phyloP scores from a whole-genome alignment of 2,888 invertebrate species.

The Julus scanicus region DNA sequence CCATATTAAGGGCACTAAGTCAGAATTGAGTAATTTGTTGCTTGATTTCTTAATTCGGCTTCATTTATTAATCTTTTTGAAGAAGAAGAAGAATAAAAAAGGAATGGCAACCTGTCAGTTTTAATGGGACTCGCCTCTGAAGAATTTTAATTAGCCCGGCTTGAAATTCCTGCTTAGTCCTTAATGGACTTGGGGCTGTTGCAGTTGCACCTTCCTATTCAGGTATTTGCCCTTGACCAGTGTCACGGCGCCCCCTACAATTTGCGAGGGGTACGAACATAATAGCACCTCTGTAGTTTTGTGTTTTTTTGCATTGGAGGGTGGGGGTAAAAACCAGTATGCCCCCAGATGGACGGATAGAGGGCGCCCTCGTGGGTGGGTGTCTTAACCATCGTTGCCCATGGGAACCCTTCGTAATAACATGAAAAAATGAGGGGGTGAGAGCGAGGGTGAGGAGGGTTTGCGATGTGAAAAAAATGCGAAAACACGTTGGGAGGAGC shows the following conservation, averaged over 20 bases:
- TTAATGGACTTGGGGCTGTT: slow-evolving; percentile 19
- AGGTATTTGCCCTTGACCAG: slow-evolving; percentile 19
- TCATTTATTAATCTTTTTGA: neutral
- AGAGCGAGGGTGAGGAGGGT: neutral
- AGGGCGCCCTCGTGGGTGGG: slow-evolving; percentile 19
- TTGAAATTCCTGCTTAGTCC: neutral
- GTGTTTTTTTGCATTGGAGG: neutral
- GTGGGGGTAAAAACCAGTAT: slow-evolving; percentile 3
- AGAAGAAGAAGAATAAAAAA: neutral
- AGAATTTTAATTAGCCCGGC: slow-evolving; percentile 19
- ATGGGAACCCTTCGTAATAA: neutral
- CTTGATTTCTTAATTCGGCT: neutral
- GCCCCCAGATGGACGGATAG: slow-evolving; percentile 19
- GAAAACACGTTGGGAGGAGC: slow-evolving; percentile 2
- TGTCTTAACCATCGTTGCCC: neutral
- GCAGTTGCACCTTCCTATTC: slow-evolving; percentile 10
- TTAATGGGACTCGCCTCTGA: neutral
- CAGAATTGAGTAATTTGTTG: neutral
- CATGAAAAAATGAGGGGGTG: neutral
- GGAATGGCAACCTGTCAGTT: neutral
- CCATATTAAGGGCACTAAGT: neutral
- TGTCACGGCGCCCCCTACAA: slow-evolving; percentile 11
- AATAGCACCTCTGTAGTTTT: neutral
- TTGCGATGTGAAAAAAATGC: neutral
- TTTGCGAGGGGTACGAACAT: neutral